A percentile compares a stretch with the other conserved stretches of the same genome.
These are phyloP conservation scores for Musca vetustissima DNA, from an alignment of 1,140 invertebrate genomes.

Conservation along the genomic window DNA sequence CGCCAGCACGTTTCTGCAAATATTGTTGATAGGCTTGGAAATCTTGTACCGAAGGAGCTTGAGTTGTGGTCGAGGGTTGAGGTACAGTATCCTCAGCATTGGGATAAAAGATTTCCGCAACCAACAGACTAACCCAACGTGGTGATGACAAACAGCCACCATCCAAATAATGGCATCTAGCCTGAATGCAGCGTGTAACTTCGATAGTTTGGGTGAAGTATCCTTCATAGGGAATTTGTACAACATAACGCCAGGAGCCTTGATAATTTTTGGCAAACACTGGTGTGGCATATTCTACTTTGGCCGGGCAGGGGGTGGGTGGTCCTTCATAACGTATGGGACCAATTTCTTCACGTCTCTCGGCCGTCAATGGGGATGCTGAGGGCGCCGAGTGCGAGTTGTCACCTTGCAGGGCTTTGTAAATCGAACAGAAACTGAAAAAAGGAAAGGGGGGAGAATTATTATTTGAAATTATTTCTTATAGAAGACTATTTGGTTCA, in stretches of 20 bases:
- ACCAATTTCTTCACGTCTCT: constrained; percentile 70
- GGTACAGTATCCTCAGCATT: constrained; percentile 65
- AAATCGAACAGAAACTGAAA: constrained; percentile 76
- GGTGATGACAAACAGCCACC: constrained; percentile 87
- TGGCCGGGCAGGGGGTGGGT: constrained; percentile 86
- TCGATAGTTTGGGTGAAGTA: constrained; percentile 94
- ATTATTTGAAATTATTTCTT: no score
- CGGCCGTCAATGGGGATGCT: constrained; percentile 56
- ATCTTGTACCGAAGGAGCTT: constrained; percentile 56
- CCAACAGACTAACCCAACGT: constrained; percentile 86
- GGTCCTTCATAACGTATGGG: constrained; percentile 67
- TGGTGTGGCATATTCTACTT: constrained; percentile 90
- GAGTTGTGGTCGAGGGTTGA: constrained; percentile 51
- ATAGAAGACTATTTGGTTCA: no score
- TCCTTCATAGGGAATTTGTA: constrained; percentile 91
- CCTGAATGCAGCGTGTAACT: constrained; percentile 69
- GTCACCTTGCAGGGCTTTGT: constrained; percentile 82
- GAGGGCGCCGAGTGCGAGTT: constrained; percentile 49
- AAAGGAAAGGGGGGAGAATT: no score
- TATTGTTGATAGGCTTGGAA: constrained; percentile 78
- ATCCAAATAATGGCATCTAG: constrained; percentile 80
- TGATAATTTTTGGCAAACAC: constrained; percentile 94
- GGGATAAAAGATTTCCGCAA: constrained; percentile 89
- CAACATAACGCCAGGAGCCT: constrained; percentile 87
- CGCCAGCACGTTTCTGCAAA: constrained; percentile 69